Evolutionary conservation across 1,140 invertebrate species (phyloP), one percentile per base, ranked within the genome.

Genomic region (Lordiphosa collinella): DNA sequence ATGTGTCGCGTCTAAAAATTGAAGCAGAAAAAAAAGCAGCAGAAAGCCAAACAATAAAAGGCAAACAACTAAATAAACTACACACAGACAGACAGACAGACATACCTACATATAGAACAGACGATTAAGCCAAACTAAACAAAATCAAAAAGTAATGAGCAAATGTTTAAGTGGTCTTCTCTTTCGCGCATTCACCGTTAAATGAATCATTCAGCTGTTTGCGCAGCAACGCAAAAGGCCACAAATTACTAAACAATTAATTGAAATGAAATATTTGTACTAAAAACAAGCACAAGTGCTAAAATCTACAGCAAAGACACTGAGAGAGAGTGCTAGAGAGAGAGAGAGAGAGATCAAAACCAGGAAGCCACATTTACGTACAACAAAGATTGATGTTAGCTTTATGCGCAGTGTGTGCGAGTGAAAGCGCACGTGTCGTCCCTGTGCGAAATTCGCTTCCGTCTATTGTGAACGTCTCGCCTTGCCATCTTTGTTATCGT

Each of bases 341-440:
- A 16, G 35, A 14, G 12, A 37, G 36, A 14, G 16, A 31, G 9
- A 46, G 11, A 48, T 29, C 47, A 32, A 29, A 63, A 82, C 76
- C 76, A 82, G 76, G 76, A 82, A 82, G 78, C 76, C 13, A 67
- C 74, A 73, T 43, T 25, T 41, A 67, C 67, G 51, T 65, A 65
- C 50, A 37, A 57, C 76, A 78, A 82, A 82, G 78, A 82, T 82
- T 82, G 72, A 82, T 82, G 76, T 76, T 57, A 80, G 70, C 49
- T 53, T 36, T 49, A 25, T 43, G 41, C 69, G 61, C 59, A 56
- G 53, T 80, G 12, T 66, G 54, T 58, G 43, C 56, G 76, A 70
- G 67, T 70, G 76, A 79, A 75, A 82, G 65, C 75, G 75, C 76
- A 75, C 71, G 74, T 80, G 76, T 76, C 72, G 76, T 76, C 72